Percentiles rank a stretch among this genome's conserved stretches.
These are phyloP conservation scores for Lepus townsendii DNA, from an alignment of 2,797 vertebrate species.

Conservation along the genomic window DNA sequence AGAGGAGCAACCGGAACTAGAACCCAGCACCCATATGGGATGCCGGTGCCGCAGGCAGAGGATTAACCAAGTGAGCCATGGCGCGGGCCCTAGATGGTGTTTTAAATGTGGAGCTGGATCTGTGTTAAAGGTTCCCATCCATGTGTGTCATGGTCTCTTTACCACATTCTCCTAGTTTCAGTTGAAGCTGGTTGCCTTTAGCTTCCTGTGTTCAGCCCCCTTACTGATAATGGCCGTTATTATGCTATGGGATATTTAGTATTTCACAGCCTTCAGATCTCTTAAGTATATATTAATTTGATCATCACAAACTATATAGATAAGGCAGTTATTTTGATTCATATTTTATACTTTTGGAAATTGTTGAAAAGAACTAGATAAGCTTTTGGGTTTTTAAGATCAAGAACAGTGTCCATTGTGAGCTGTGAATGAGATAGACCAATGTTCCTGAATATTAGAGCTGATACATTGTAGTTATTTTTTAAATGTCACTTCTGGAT, in stretches of 20 bases:
- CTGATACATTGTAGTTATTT: background rate
- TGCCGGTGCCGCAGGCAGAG: no score
- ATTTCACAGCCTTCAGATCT: background rate
- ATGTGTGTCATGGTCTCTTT: background rate
- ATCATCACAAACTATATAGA: background rate
- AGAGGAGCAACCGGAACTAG: no score
- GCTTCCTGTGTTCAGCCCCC: background rate
- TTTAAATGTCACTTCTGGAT: background rate
- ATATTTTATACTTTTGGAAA: background rate
- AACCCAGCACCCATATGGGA: no score
- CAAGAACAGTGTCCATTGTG: background rate
- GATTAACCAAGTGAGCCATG: no score
- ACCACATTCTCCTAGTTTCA: background rate
- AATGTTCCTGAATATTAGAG: background rate
- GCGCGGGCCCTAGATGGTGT: background rate
- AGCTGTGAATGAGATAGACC: background rate
- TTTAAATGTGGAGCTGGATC: background rate
- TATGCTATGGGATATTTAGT: background rate
- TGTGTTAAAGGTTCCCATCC: background rate
- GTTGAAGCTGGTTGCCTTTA: background rate
- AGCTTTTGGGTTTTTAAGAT: background rate
- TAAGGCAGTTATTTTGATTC: background rate
- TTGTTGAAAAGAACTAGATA: background rate
- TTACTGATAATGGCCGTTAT: background rate
- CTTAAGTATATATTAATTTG: background rate